Evolutionary conservation across 2,888 invertebrate genomes (phyloP).

Genomic region (Tolmerus cingulatus): DNA sequence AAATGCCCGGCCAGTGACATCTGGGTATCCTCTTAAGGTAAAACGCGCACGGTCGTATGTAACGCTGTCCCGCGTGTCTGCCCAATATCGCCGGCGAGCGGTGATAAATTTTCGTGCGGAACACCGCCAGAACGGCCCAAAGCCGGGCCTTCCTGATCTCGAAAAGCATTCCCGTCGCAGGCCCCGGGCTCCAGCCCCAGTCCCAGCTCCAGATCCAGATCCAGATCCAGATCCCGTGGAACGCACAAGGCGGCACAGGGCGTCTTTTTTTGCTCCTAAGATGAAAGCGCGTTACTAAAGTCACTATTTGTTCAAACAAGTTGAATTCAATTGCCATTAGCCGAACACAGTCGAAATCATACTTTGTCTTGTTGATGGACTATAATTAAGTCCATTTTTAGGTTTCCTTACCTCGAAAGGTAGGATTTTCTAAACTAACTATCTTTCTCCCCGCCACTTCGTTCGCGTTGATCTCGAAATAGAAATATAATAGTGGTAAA

Average conservation of each 20-base stretch:
- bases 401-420: too few relatives aligned
- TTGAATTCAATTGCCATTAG: not conserved
- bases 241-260: not conserved
- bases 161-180: not conserved
- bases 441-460: too few relatives aligned
- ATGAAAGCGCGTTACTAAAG: not conserved
- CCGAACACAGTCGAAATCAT: not conserved
- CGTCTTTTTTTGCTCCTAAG: not conserved
- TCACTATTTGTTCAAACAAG: not conserved
- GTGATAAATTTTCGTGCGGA: conserved; percentile 28
- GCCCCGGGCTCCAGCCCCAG: not conserved
- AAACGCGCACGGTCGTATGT: conserved; percentile 39
- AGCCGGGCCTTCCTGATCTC: not conserved
- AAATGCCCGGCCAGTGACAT: conserved; percentile 36
- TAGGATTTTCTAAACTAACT: too few relatives aligned
- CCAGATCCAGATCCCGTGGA: not conserved
- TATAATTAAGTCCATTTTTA: not conserved
- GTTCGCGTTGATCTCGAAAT: too few relatives aligned
- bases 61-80: conserved; percentile 27
- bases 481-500: too few relatives aligned
- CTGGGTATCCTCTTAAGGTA: conserved; percentile 42
- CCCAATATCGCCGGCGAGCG: conserved; percentile 20
- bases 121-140: not conserved
- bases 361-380: not conserved
- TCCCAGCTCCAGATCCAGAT: not conserved